Evolutionary conservation across 2,888 invertebrate species (phyloP).

Genomic region (Sturmia bella): DNA sequence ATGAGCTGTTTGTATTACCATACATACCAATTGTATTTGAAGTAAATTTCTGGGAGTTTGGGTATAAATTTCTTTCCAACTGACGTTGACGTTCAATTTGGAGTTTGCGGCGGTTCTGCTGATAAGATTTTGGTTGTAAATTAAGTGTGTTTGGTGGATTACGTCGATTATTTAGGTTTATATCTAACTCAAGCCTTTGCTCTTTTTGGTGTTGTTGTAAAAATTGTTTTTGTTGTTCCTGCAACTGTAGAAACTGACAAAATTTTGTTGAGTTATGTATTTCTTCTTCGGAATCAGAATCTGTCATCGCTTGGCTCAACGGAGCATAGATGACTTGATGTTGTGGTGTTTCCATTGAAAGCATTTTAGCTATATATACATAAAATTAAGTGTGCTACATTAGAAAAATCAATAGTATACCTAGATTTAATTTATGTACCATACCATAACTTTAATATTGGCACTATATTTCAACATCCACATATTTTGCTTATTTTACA

Average conservation of each 20-base stretch:
- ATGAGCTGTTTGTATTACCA: too few species aligned
- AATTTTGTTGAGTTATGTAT: constrained; percentile 79
- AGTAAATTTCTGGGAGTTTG: constrained; percentile 42
- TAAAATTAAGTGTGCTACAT: constrained; percentile 3
- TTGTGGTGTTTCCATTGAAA: constrained; percentile 79
- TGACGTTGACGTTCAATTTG: constrained; percentile 69
- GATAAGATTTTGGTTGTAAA: constrained; percentile 67
- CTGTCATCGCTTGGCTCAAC: constrained; percentile 89
- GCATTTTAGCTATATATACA: constrained; percentile 78
- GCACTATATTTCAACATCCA: constrained; percentile 74
- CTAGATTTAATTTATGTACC: constrained; percentile 52
- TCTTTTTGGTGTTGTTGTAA: constrained; percentile 72
- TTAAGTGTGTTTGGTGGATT: constrained; percentile 65
- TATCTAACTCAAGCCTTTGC: constrained; percentile 62
- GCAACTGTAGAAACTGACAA: constrained; percentile 71
- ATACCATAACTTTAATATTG: constrained; percentile 73
- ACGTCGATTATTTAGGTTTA: constrained; percentile 48
- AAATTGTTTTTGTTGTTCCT: constrained; percentile 72
- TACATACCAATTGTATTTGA: constrained; percentile 42
- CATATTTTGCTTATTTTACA: constrained; percentile 72
- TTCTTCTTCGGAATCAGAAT: constrained; percentile 84
- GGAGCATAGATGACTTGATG: constrained; percentile 87
- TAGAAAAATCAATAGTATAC: constrained; percentile 76
- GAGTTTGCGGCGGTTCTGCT: constrained; percentile 66
- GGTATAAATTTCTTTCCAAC: constrained; percentile 61